Conservation (phyloP, 2,113 vertebrate genomes). For the Chaetops frenatus region DNA sequence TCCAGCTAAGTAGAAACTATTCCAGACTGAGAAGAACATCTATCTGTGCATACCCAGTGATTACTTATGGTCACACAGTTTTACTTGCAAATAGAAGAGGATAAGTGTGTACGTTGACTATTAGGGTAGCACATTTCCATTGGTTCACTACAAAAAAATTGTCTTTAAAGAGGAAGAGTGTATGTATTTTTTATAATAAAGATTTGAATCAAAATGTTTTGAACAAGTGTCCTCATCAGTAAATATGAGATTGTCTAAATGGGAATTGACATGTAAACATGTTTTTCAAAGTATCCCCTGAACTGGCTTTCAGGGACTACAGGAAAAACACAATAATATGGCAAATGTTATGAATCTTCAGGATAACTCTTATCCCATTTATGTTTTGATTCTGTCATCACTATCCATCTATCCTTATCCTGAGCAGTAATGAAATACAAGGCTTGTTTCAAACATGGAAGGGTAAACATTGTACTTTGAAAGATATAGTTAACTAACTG, state of each 20-base stretch:
- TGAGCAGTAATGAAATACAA: constrained; percentile 15
- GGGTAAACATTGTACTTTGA: neutral
- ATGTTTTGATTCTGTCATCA: constrained; percentile 21
- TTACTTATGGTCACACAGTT: neutral
- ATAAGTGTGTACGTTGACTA: neutral
- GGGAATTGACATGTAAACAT: neutral
- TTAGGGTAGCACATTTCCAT: neutral
- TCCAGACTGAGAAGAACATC: neutral
- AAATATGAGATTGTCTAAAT: neutral
- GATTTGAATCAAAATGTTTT: neutral
- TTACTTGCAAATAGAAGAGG: neutral
- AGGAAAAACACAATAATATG: neutral
- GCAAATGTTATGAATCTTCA: constrained; percentile 11
- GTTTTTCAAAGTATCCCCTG: neutral
- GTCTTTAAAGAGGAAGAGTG: neutral
- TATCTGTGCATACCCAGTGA: neutral
- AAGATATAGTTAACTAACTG: neutral
- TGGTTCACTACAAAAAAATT: neutral
- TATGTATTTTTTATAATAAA: neutral
- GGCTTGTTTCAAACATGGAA: neutral
- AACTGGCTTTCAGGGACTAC: neutral
- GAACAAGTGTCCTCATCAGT: neutral
- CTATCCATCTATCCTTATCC: constrained; percentile 18
- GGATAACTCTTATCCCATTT: constrained; percentile 21
- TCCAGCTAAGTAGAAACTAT: neutral